These are phyloP conservation scores for Alsophila aescularia DNA, from an alignment of 2,888 invertebrate genomes.

Conservation along the genomic window DNA sequence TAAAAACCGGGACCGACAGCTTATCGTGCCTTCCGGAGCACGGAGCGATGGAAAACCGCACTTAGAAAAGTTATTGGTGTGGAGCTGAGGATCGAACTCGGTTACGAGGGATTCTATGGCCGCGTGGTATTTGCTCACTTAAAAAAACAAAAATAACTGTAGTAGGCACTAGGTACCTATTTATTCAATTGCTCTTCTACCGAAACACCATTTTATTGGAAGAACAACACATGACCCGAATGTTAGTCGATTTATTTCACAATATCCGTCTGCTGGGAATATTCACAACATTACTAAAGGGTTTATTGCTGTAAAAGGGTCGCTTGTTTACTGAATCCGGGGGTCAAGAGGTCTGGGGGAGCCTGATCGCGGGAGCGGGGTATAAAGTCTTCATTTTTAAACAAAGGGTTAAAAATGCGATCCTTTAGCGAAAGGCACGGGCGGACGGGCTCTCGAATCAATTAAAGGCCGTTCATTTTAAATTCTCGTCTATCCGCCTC, in stretches of 20 bases:
- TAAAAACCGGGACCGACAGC: no score
- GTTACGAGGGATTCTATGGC: no score
- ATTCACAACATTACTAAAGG: conserved; percentile 60
- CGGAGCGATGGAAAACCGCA: no score
- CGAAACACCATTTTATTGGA: conserved; percentile 12
- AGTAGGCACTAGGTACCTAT: no score
- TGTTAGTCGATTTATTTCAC: conserved; percentile 46
- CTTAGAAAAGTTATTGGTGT: no score
- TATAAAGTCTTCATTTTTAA: conserved; percentile 61
- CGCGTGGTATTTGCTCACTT: no score
- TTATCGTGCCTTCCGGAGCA: no score
- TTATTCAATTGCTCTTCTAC: neutral
- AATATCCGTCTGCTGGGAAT: conserved; percentile 51
- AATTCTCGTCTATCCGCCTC: conserved; percentile 31
- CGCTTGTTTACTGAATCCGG: conserved; percentile 51
- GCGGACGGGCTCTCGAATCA: conserved; percentile 51
- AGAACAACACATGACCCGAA: conserved; percentile 22
- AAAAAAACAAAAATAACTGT: no score
- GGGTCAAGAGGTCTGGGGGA: conserved; percentile 10
- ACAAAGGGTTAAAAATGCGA: conserved; percentile 57
- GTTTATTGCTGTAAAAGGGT: conserved; percentile 59
- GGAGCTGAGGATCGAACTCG: no score
- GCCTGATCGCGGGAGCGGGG: conserved; percentile 24
- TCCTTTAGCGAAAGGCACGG: conserved; percentile 42
- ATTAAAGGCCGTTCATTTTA: conserved; percentile 50